Evolutionary conservation across 1,140 invertebrate genomes (phyloP), one percentile per base, ranked within the genome.

Genomic region (Batillaria attramentaria): DNA sequence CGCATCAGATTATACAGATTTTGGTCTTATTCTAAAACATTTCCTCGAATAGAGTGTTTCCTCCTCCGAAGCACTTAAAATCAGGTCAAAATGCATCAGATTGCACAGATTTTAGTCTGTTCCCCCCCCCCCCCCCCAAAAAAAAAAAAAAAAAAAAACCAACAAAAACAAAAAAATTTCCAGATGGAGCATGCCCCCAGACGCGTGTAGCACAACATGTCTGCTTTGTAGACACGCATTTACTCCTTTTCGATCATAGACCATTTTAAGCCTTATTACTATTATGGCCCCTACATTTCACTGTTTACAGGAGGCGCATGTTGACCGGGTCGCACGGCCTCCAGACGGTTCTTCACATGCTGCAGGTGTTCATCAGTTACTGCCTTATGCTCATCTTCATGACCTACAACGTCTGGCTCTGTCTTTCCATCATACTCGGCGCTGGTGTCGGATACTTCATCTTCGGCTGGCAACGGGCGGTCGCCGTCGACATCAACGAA

Each of bases 311-410:
- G 37, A 43, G 78, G 13, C 80, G 80, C 24, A 85, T 91, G 82
- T 81, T 88, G 41, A 88, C 84, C 62, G 20, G 77, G 3, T 72
- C 82, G 81, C 97, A 98, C 90, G 89, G 94, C n/a, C 92, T 95
- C 43, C 97, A 99, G 91, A 98, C 97, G 1, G 85, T 95, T 16
- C 92, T 99, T 8, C 97, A 99, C 90, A 93, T 97, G 77, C 81
- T 98, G 0, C 98, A 99, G 91, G 94, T 98, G 72, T 94, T 95
- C 3, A 90, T 98, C 41, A 72, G 46, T 31, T 99, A 99, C 91
- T 94, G 97, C 85, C 94, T 99, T 31, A 99, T 99, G 98, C 92
- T 99, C 90, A 95, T 99, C 78, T 98, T 99, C 91, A 99, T 99
- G 98, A 99, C 97, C 0, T 99, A 98, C 93, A 99, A 99, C 89